These are phyloP conservation scores for Mobula birostris DNA, from an alignment of 2,113 vertebrate species.

Conservation along the genomic window DNA sequence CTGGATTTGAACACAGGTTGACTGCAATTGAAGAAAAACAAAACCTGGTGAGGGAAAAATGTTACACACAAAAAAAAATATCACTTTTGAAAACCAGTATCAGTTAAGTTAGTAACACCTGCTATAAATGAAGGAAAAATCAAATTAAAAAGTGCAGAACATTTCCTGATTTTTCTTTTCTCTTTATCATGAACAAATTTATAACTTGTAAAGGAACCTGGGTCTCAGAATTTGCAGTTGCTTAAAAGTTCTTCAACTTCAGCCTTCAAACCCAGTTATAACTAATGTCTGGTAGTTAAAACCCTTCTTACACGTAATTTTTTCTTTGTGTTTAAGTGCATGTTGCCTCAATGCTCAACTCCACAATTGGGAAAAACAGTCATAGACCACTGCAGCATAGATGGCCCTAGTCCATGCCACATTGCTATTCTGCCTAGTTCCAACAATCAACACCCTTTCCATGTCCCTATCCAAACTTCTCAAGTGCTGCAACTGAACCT, in stretches of 20 bases:
- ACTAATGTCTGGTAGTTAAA: background rate
- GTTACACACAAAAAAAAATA: background rate
- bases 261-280: background rate
- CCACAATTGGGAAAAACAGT: background rate
- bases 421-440: too few relatives aligned
- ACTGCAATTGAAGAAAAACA: constrained; percentile 67
- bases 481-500: too few relatives aligned
- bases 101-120: background rate
- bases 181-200: background rate
- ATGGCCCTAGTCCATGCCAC: too few relatives aligned
- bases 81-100: background rate
- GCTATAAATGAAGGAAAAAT: background rate
- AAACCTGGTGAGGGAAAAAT: background rate
- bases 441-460: too few relatives aligned
- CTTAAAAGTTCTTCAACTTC: background rate
- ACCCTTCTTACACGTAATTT: background rate
- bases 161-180: background rate
- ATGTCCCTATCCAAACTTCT: too few relatives aligned
- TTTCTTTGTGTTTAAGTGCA: background rate
- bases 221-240: background rate
- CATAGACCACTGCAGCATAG: too few relatives aligned
- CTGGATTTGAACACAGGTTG: constrained; percentile 96
- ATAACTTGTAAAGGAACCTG: background rate
- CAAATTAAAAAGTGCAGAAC: background rate
- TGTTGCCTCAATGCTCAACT: background rate